Percentiles rank a stretch among this genome's conserved stretches.
phyloP scores from a whole-genome alignment of 2,797 vertebrate species.

The Melanotaenia trifasciata region DNA sequence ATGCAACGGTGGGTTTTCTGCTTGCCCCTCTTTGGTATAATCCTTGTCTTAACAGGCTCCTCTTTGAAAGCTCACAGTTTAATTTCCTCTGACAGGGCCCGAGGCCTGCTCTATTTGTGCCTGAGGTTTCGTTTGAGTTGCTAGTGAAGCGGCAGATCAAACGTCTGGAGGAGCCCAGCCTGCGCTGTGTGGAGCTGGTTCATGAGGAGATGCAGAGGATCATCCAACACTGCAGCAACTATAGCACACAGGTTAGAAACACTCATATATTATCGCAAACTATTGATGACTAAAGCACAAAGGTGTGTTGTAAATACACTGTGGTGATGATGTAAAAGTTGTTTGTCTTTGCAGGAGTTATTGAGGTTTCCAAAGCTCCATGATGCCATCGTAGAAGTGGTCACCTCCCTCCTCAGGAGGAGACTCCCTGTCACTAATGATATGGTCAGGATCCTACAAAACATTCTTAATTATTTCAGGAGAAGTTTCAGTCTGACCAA shows the following conservation, averaged over 20 bases:
- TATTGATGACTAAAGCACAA: slow-evolving; percentile 31
- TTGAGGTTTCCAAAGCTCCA: slow-evolving; percentile 97
- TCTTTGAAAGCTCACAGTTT: not conserved
- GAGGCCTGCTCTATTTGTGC: slow-evolving; percentile 95
- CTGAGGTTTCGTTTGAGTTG: slow-evolving; percentile 96
- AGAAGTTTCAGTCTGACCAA: not conserved
- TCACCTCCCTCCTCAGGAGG: slow-evolving; percentile 93
- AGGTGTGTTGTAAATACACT: slow-evolving; percentile 1
- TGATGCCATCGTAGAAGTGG: slow-evolving; percentile 97
- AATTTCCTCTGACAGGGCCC: slow-evolving; percentile 85
- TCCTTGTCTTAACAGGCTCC: not conserved
- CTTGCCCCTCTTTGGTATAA: not conserved
- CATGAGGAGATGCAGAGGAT: slow-evolving; percentile 99
- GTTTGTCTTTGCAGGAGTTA: slow-evolving; percentile 85
- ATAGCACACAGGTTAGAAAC: slow-evolving; percentile 81
- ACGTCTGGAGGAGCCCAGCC: slow-evolving; percentile 94
- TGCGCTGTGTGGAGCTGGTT: slow-evolving; percentile 96
- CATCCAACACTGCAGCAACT: slow-evolving; percentile 94
- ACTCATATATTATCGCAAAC: not conserved
- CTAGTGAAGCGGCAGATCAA: slow-evolving; percentile 97
- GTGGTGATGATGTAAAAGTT: not conserved
- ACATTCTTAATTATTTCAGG: not conserved
- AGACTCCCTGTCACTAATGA: slow-evolving; percentile 97
- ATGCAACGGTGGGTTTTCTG: slow-evolving; percentile 90
- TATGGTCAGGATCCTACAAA: slow-evolving; percentile 85